Base-by-base conservation (phyloP, 2,797 vertebrate genomes). In the Rhadinocentrus ornatus region DNA sequence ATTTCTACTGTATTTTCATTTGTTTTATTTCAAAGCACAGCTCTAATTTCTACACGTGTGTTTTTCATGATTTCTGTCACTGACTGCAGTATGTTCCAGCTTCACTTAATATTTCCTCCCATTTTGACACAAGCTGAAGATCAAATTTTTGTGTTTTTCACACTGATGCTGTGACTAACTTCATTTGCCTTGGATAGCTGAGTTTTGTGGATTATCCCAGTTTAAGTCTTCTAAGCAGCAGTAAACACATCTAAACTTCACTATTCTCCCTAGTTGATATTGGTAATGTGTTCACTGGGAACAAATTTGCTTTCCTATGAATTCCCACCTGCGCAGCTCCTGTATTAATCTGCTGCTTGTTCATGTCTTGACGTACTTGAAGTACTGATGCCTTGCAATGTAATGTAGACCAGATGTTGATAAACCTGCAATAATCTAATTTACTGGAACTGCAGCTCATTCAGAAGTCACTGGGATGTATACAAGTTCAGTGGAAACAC, bases 401-500 rank as follows among this genome's bases (percentile, higher is more conserved):
- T 26, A 22, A 62, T 13, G 37, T 44, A 44, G 24, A 11, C 46
- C 48, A 16, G 13, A 64, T 68, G 71, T 60, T 46, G 20, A 22
- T 31, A 54, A 77, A 78, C 29, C 32, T 35, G 9, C 32, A 50
- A 34, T 70, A 78, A 81, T 78, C 77, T 63, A 57, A 74, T 16
- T 84, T 67, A 81, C 71, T 60, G 68, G 71, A 87, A 84, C 50
- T 26, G 58, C 66, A 66, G 73, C 50, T 83, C 69, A 79, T n/a
- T 65, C 60, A 3, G 78, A 69, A 81, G 78, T 86, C 80, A 82
- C 56, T 34, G 41, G 71, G 73, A 77, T 80, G 75, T 87, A 84
- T 77, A 78, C 69, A 58, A 77, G 62, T 71, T n/a, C 29, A 44
- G 29, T 37, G 66, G 18, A 46, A 46, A 18, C 35, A 37, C 35